phyloP scores from a whole-genome alignment of 2,888 invertebrate genomes.

The Eupsilia transversa region DNA sequence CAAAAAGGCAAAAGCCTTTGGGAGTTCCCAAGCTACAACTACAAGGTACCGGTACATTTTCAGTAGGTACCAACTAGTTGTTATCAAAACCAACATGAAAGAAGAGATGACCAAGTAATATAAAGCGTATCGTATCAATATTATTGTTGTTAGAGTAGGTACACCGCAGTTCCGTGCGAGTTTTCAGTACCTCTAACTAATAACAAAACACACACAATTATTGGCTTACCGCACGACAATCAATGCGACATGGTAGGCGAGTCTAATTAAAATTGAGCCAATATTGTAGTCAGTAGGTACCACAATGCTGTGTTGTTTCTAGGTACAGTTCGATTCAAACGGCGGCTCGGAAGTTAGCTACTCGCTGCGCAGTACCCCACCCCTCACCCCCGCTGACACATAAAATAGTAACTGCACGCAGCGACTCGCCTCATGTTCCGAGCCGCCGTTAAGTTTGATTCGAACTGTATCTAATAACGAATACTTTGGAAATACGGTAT shows the following conservation, averaged over 20 bases:
- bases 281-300: constrained; percentile 6
- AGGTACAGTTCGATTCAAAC: no score
- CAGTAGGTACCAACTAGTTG: neutral
- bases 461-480: no score
- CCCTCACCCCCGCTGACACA: no score
- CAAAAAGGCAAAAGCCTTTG: neutral
- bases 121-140: constrained; percentile 20
- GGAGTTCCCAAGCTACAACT: no score
- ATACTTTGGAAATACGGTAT: no score
- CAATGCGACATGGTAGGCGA: constrained; percentile 69
- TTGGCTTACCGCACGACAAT: constrained; percentile 67
- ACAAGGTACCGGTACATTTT: neutral
- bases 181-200: constrained; percentile 42
- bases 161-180: constrained; percentile 71
- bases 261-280: constrained; percentile 68
- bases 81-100: constrained; percentile 17
- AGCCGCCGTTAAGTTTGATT: no score
- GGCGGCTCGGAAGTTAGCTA: no score
- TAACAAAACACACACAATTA: neutral
- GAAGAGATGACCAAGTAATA: constrained; percentile 28
- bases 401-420: no score
- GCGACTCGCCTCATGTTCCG: no score
- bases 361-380: no score
- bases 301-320: constrained; percentile 3
- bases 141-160: constrained; percentile 13